Evolutionary conservation across 2,113 vertebrate genomes (phyloP), one percentile per base, ranked within the genome.

Genomic region (Petroica traversi): DNA sequence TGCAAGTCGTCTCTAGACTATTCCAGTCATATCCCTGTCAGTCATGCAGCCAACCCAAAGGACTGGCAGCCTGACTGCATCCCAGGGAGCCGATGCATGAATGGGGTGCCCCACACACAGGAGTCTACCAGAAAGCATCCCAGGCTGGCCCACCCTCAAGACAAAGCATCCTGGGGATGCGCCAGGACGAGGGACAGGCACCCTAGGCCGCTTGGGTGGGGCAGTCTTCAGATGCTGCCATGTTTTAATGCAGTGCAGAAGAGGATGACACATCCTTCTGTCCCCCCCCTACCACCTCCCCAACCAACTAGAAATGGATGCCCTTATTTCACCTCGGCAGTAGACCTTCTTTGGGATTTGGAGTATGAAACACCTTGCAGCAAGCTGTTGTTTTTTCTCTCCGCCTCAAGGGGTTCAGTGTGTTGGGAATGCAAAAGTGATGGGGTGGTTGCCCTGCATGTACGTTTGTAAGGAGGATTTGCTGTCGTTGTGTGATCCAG

Each of bases 181-280:
- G 9, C 40, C 16, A 62, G 83, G 84, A 94, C 75, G 72, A 66
- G 59, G 77, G 83, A 76, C 28, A 18, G 5, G 4, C 23, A n/a
- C 88, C 91, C 84, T 72, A 59, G 78, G 82, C 94, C 58, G 49
- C 63, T 79, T 95, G 92, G 95, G 95, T 94, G 95, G 96, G 95
- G 95, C 95, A 93, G 61, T 48, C 55, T 58, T 62, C 4, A 7
- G 94, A 81, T 66, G 86, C 95, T 94, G 94, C 92, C 88, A 86
- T 96, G 58, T 95, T 95, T 93, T 59, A 95, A 93, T 12, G 48
- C 80, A 38, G 72, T 19, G 0, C 28, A 7, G 64, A 5, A 12
- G 24, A n/a, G 59, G 45, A 55, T 41, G 61, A n/a, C 71, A 90
- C 66, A 48, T 79, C 89, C 41, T 25, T 49, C 71, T 14, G 49